Evolutionary conservation across 2,113 vertebrate species (phyloP), one percentile per base, ranked within the genome.

Genomic region (Cynoglossus semilaevis): DNA sequence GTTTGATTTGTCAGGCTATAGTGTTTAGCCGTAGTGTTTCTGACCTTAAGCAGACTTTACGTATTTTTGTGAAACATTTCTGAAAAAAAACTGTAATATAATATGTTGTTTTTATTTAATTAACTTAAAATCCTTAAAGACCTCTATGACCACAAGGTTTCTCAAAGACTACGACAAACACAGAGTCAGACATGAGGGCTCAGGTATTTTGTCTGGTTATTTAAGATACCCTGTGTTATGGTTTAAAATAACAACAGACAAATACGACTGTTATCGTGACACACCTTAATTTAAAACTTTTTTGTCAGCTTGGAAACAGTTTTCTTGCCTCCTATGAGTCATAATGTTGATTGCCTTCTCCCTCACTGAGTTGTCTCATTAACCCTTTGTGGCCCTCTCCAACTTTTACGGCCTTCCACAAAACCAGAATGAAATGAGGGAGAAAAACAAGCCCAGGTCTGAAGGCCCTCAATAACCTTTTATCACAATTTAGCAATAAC

Each of bases 401-500:
- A 86, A 87, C 81, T 80, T 84, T 85, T 83, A 87, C 72, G 62
- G 79, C 76, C 67, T 76, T 78, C 72, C 59, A 67, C 80, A 80
- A 87, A 88, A 87, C 74, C 62, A 64, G 79, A 72, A 83, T 79
- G 81, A 85, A 88, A 88, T 80, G 76, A 84, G 63, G 72, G 80
- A 80, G 80, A 86, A 87, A 86, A 88, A 87, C 82, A 89, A 87
- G 77, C 74, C 77, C 70, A 81, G 84, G 78, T 89, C 87, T 85
- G 84, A 85, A 87, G 88, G 88, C 87, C 88, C 77, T 89, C 85
- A 87, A 88, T 91, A 93, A 91, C 90, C 90, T 87, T 89, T 89
- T 92, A 85, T 88, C 90, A 91, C 85, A 90, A 92, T 93, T 92
- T 92, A 90, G 91, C 89, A 91, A 92, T 92, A 93, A 91, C 94